Evolutionary conservation across 2,797 vertebrate genomes (phyloP).

Genomic region (Micrastur ruficollis): DNA sequence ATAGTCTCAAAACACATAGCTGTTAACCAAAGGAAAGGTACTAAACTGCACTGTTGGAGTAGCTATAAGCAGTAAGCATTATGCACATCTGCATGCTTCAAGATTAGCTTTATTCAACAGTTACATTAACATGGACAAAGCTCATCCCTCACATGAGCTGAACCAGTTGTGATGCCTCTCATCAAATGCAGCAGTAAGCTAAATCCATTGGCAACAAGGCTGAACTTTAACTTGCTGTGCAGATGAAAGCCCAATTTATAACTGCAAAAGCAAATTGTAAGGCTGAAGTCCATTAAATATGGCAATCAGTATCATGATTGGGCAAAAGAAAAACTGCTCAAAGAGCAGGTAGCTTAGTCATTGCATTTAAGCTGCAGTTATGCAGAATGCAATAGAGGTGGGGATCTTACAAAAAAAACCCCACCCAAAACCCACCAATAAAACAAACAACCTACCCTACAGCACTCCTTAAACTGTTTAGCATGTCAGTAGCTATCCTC

Average conservation of each 20-base stretch:
- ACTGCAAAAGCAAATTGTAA: background rate
- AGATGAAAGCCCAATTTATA: background rate
- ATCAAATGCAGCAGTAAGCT: background rate
- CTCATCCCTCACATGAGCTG: background rate
- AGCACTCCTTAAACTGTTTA: background rate
- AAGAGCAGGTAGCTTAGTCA: background rate
- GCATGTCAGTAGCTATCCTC: background rate
- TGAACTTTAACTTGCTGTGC: background rate
- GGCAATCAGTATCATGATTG: background rate
- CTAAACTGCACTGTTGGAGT: background rate
- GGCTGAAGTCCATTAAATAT: background rate
- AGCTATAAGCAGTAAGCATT: background rate
- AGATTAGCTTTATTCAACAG: background rate
- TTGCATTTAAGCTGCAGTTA: background rate
- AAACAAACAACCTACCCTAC: background rate
- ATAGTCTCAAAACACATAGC: background rate
- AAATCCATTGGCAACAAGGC: background rate
- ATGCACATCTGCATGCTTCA: background rate
- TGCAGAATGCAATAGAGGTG: background rate
- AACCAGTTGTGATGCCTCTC: background rate
- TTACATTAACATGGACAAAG: background rate
- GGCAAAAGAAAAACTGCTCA: background rate
- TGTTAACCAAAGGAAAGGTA: background rate
- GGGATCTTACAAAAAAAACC: background rate
- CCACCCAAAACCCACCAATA: background rate